Base-by-base conservation (phyloP, 2,797 vertebrate genomes). In the Phylloscopus collybita region DNA sequence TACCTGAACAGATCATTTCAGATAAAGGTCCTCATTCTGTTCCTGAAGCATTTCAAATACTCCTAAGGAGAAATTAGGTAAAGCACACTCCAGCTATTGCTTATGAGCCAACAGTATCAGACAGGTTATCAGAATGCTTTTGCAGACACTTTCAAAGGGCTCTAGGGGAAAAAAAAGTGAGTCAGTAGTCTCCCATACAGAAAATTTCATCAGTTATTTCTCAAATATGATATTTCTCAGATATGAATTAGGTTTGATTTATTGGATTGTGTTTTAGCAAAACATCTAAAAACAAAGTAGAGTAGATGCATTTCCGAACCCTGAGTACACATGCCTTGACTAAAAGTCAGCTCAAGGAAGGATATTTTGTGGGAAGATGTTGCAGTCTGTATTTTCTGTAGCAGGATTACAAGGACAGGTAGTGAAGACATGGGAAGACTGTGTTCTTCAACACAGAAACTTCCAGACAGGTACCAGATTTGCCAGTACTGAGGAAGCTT, bases 171-270 rank as follows among this genome's bases (percentile, higher is more conserved):
- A 84, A 76, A 80, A 22, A 38, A 11, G 5, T 17, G 50, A 32
- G 15, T 81, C 45, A 64, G 6, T 54, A 62, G 2, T 26, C 36
- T 50, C 12, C 26, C 44, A 64, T 49, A 64, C 15, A 70, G 60
- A 93, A 86, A 93, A 88, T 86, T 76, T 36, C 21, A 64, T 45
- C 13, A 21, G 32, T 53, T 82, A 56, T 80, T 95, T 88, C 51
- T 87, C 38, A 80, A 70, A 76, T 79, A 44, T 34, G 34, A 34
- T 34, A 34, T 8, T 34, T 34, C 34, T 80, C 36, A 54, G 51
- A 29, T 93, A 34, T 44, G 19, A 92, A 93, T 90, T 88, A 66
- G 5, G 8, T 79, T 92, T 90, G 59, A 73, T 90, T 90, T 73
- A 65, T 21, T 86, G 56, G 23, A 29, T 25, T 84, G 26, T 49